Evolutionary conservation across 2,113 vertebrate species (phyloP).

Genomic region (Synodontis membranacea): DNA sequence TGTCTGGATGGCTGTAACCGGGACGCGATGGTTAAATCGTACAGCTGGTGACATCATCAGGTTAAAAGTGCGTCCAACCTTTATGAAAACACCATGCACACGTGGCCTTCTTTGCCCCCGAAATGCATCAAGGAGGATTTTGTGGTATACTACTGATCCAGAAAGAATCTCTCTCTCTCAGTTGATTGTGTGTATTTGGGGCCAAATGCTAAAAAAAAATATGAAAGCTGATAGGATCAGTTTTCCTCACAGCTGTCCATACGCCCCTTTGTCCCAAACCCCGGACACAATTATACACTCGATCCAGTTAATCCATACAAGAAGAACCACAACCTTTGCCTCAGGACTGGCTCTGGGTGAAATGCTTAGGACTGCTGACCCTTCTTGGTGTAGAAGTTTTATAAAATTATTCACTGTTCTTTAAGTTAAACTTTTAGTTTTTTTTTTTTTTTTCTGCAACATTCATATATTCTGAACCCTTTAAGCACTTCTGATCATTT

Average conservation of each 20-base stretch:
- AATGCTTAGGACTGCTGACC: background rate
- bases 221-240: background rate
- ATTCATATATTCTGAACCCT: background rate
- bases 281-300: background rate
- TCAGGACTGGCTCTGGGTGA: background rate
- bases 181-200: background rate
- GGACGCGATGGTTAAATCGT: background rate
- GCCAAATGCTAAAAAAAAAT: background rate
- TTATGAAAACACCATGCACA: background rate
- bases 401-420: background rate
- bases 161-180: background rate
- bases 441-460: background rate
- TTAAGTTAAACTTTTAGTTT: background rate
- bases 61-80: background rate
- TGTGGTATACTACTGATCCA: too few relatives aligned
- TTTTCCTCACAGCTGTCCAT: background rate
- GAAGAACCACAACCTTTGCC: background rate
- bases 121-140: background rate
- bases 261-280: background rate
- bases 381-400: background rate
- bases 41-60: background rate
- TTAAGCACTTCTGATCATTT: background rate
- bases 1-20: background rate
- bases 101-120: background rate
- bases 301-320: background rate